Conservation (phyloP, 2,888 invertebrate genomes). For the Leptinotarsa haldemani region DNA sequence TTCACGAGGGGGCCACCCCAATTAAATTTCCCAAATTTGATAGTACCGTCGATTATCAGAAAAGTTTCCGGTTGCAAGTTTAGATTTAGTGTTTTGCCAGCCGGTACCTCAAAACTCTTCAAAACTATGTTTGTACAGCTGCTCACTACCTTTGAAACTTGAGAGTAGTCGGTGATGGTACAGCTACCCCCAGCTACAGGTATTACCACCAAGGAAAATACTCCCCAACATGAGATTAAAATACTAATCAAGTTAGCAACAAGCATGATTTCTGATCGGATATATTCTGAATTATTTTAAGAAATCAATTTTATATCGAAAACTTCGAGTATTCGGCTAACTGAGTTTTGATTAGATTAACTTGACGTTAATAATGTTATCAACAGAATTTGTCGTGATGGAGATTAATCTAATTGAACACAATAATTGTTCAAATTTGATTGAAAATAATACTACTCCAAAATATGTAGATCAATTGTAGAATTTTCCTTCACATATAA, state of each 20-base stretch:
- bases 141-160: conserved; percentile 25
- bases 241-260: background rate
- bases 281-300: background rate
- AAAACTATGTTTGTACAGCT: conserved; percentile 25
- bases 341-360: too few relatives aligned
- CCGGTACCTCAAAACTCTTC: conserved; percentile 17
- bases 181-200: background rate
- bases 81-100: conserved; percentile 20
- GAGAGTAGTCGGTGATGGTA: conserved; percentile 16
- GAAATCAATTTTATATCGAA: too few relatives aligned
- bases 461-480: too few relatives aligned
- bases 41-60: conserved; percentile 19
- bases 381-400: too few relatives aligned
- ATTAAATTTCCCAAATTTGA: conserved; percentile 6
- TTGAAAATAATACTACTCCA: too few relatives aligned
- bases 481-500: too few relatives aligned
- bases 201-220: background rate
- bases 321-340: too few relatives aligned
- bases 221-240: background rate
- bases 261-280: background rate
- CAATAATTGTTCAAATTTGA: too few relatives aligned
- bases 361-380: too few relatives aligned
- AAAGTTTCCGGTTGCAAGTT: conserved; percentile 8
- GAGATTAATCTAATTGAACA: too few relatives aligned
- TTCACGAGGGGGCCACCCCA: background rate